Percentiles rank a stretch among this genome's conserved stretches.
Evolutionary conservation across 1,140 invertebrate genomes (phyloP).

Genomic region (Physella acuta): DNA sequence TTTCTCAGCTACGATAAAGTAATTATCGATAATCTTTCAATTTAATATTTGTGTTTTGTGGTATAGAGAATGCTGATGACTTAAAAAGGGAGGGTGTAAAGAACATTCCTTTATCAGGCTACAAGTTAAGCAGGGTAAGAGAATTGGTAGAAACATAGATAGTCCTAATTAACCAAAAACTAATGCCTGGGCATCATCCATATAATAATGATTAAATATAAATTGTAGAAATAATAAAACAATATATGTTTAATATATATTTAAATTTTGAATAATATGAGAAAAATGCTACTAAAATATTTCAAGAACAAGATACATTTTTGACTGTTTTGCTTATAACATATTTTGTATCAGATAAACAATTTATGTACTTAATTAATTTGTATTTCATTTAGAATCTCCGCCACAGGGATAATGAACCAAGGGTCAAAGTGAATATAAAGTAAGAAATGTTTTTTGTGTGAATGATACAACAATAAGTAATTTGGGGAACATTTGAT

Average conservation of each 20-base stretch:
- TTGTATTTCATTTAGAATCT: conserved; percentile 33
- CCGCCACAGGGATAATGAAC: conserved; percentile 38
- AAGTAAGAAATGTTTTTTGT: too few relatives aligned
- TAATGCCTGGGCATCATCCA: not conserved
- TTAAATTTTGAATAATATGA: not conserved
- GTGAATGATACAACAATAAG: too few relatives aligned
- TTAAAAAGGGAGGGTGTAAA: conserved; percentile 46
- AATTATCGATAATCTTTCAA: conserved; percentile 9
- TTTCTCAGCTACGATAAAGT: too few relatives aligned
- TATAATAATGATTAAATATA: not conserved
- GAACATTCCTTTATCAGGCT: conserved; percentile 41
- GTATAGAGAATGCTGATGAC: conserved; percentile 49
- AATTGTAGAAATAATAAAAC: not conserved
- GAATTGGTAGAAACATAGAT: not conserved
- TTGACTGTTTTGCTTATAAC: not conserved
- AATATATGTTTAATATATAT: not conserved
- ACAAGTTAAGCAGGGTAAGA: conserved; percentile 47
- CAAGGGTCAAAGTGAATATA: conserved; percentile 47
- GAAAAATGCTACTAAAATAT: not conserved
- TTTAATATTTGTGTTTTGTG: conserved; percentile 20
- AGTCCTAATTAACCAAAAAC: not conserved
- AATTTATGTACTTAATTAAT: too few relatives aligned
- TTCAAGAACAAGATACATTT: not conserved
- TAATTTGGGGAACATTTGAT: too few relatives aligned
- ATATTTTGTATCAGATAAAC: not conserved